phyloP scores from a whole-genome alignment of 2,113 vertebrate species.

The Cochlearius cochlearius region DNA sequence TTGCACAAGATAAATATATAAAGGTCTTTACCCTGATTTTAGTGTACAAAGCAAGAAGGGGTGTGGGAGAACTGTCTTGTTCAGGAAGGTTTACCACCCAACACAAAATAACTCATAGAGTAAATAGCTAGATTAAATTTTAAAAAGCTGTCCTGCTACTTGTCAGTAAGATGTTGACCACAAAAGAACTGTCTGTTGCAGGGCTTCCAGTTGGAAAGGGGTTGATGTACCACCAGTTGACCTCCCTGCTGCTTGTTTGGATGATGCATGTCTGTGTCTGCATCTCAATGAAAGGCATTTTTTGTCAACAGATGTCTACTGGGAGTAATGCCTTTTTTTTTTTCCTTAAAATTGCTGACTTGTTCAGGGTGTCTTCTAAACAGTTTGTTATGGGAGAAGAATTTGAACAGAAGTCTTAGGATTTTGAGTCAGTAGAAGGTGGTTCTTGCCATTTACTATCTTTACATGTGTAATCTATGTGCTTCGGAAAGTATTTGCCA shows the following conservation, averaged over 20 bases:
- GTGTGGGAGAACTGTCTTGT: neutral
- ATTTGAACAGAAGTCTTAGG: neutral
- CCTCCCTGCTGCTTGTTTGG: neutral
- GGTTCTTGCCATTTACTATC: neutral
- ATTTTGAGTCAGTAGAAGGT: neutral
- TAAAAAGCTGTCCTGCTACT: neutral
- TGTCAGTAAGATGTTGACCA: neutral
- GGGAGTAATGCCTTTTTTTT: neutral
- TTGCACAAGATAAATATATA: neutral
- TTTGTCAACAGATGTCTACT: conserved; percentile 9
- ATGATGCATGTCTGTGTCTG: neutral
- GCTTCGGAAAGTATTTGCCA: neutral
- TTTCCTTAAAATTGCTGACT: neutral
- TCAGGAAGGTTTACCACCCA: neutral
- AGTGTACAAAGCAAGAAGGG: neutral
- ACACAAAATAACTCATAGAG: neutral
- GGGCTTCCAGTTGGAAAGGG: neutral
- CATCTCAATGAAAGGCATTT: neutral
- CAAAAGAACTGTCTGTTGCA: neutral
- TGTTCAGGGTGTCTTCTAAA: neutral
- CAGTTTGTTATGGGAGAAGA: neutral
- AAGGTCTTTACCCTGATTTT: neutral
- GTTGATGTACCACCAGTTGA: neutral
- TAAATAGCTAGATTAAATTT: neutral
- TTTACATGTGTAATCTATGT: neutral